phyloP scores from a whole-genome alignment of 2,888 invertebrate species.

The Polyommatus iphigenia region DNA sequence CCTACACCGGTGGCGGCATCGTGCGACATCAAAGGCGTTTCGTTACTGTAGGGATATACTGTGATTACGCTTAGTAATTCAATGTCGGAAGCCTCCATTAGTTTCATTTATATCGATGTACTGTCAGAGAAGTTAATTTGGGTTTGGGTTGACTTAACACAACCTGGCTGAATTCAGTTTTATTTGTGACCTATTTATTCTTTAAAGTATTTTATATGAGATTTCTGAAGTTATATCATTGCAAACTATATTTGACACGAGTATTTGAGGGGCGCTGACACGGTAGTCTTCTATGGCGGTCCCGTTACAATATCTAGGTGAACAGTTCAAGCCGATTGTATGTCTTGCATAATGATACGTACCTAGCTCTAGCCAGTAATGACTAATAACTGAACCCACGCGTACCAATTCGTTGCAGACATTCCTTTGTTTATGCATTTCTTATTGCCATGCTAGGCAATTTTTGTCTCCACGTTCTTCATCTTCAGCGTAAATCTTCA shows the following conservation, averaged over 20 bases:
- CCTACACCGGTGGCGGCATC: too few species aligned
- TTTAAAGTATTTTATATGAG: background rate
- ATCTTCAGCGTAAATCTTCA: too few species aligned
- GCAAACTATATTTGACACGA: background rate
- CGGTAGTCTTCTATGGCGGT: background rate
- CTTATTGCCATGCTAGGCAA: background rate
- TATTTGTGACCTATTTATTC: background rate
- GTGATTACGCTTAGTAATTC: background rate
- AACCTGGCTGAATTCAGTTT: background rate
- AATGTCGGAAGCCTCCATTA: background rate
- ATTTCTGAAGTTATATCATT: background rate
- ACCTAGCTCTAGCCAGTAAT: background rate
- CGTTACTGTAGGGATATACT: too few species aligned
- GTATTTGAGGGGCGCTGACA: background rate
- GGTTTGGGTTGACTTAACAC: background rate
- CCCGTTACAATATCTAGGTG: conserved; percentile 20
- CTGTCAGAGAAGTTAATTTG: background rate
- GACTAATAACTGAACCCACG: conserved; percentile 15
- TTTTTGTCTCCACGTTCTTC: background rate
- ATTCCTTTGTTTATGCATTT: conserved; percentile 6
- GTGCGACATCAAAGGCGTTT: too few species aligned
- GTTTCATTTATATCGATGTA: too few species aligned
- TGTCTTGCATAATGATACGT: conserved; percentile 21
- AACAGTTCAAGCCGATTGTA: background rate
- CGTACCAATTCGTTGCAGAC: background rate